These are phyloP conservation scores for Phortica variegata DNA, from an alignment of 1,140 invertebrate species.

Conservation along the genomic window DNA sequence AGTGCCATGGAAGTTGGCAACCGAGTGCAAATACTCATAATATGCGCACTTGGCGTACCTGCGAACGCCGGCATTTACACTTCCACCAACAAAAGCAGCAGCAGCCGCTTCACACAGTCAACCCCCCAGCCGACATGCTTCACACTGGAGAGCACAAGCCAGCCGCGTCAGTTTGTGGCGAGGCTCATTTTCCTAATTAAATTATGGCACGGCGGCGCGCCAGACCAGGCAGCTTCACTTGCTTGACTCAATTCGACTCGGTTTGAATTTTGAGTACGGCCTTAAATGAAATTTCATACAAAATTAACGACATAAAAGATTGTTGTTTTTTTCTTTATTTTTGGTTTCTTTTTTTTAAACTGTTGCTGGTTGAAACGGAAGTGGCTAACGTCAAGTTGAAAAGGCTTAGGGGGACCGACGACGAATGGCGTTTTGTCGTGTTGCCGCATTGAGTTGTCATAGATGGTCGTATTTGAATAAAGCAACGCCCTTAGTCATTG, in stretches of 20 bases:
- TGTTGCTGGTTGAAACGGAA: too few species aligned
- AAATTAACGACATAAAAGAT: not conserved
- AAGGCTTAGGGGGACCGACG: too few species aligned
- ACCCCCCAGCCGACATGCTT: not conserved
- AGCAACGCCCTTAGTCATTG: too few species aligned
- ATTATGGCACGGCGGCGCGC: constrained; percentile 35
- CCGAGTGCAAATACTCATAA: constrained; percentile 27
- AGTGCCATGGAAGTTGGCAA: constrained; percentile 11
- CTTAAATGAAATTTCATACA: not conserved
- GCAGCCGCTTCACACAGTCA: not conserved
- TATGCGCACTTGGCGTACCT: constrained; percentile 32
- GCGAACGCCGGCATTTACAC: not conserved
- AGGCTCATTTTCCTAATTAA: constrained; percentile 52
- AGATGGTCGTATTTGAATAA: too few species aligned
- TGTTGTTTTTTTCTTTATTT: not conserved
- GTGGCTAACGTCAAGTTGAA: too few species aligned
- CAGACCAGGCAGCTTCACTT: too few species aligned
- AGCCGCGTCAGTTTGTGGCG: constrained; percentile 30
- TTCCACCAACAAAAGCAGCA: constrained; percentile 4
- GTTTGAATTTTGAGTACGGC: not conserved
- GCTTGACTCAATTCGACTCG: too few species aligned
- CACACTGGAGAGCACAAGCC: not conserved
- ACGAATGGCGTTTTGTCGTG: too few species aligned
- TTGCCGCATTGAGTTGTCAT: too few species aligned
- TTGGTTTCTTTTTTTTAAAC: too few species aligned